A percentile compares a stretch with the other conserved stretches of the same genome.
These are phyloP conservation scores for Sebastes itinus DNA, from an alignment of 2,797 vertebrate genomes.

Conservation along the genomic window DNA sequence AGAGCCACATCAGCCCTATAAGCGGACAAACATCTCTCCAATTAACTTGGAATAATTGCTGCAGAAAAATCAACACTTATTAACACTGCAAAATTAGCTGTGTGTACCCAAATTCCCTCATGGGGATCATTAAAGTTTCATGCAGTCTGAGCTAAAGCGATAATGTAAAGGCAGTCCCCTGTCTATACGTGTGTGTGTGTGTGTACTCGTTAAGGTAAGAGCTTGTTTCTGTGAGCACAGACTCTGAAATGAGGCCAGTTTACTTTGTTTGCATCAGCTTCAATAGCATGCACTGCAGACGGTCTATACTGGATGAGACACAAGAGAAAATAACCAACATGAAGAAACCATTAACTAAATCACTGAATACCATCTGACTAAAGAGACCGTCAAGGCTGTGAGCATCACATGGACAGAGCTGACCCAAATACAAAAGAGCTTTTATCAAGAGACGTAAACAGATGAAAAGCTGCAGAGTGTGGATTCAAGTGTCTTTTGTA, in stretches of 20 bases:
- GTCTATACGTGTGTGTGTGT: not conserved
- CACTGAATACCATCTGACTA: constrained; percentile 15
- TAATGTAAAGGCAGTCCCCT: not conserved
- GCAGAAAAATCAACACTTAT: constrained; percentile 46
- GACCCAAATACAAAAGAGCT: constrained; percentile 71
- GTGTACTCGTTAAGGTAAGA: not conserved
- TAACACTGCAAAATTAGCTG: constrained; percentile 15
- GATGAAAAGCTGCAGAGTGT: constrained; percentile 26
- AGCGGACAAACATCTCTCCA: constrained; percentile 41
- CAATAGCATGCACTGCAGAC: not conserved
- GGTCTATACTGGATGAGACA: not conserved
- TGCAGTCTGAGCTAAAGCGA: not conserved
- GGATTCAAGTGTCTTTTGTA: constrained; percentile 44
- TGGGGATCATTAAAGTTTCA: constrained; percentile 19
- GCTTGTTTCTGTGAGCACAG: not conserved
- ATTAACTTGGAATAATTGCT: constrained; percentile 49
- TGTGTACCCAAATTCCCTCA: constrained; percentile 1
- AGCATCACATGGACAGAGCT: constrained; percentile 40
- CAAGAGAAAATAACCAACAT: not conserved
- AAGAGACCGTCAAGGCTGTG: constrained; percentile 35
- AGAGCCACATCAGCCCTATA: not conserved
- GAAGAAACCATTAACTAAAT: constrained; percentile 31
- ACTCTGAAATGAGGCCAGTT: not conserved
- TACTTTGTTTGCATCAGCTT: not conserved
- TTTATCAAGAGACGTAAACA: constrained; percentile 50